These are phyloP conservation scores for Macrophya alboannulata DNA, from an alignment of 2,888 invertebrate species.

Conservation along the genomic window DNA sequence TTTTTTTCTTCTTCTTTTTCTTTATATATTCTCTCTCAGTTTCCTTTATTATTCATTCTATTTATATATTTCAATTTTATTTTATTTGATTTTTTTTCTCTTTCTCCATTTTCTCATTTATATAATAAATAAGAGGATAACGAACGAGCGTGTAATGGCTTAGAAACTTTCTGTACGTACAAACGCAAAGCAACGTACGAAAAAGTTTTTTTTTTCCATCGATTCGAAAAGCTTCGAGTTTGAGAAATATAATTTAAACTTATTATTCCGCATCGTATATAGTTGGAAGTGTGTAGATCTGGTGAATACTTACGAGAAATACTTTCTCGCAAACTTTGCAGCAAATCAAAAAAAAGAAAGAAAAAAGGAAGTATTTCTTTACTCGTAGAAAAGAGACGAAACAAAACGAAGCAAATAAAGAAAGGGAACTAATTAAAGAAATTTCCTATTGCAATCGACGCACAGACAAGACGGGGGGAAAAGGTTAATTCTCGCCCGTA, in stretches of 20 bases:
- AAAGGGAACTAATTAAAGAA: conserved; percentile 31
- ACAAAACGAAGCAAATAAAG: not conserved
- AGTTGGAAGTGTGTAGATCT: not conserved
- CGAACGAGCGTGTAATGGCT: not conserved
- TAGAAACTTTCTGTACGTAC: not conserved
- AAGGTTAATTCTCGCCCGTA: conserved; percentile 12
- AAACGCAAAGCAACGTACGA: not conserved
- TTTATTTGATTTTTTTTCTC: not conserved
- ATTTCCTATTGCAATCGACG: conserved; percentile 8
- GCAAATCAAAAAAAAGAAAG: not conserved
- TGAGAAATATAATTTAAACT: not conserved
- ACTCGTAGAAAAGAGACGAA: not conserved
- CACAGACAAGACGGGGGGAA: not conserved
- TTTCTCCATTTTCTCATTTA: not conserved
- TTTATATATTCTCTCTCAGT: not conserved
- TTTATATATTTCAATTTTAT: not conserved
- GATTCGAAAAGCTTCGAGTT: not conserved
- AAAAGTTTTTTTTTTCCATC: conserved; percentile 12
- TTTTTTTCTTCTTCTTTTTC: not conserved
- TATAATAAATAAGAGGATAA: not conserved
- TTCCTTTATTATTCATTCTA: not conserved
- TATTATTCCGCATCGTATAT: not conserved
- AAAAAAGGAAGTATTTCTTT: not conserved
- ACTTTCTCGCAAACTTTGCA: not conserved
- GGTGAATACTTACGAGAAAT: not conserved